Base-by-base conservation (phyloP, 2,888 invertebrate species). In the Amphipyra berbera region DNA sequence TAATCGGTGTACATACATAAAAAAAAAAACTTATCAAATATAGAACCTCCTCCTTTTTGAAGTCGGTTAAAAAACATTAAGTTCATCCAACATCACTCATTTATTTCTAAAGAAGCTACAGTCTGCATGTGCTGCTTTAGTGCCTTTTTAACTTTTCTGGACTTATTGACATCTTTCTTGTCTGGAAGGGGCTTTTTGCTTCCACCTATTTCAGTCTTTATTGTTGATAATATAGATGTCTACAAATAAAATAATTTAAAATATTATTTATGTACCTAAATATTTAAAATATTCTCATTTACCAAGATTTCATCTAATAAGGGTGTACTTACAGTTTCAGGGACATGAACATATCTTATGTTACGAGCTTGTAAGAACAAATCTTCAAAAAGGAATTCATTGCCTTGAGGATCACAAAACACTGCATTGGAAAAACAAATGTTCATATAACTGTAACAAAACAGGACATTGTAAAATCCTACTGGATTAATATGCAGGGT, bases 291-390 rank as follows among this genome's bases (percentile, higher is more conserved):
- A 14, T 40, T 14, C 13, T 30, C 6, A 30, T 30, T 30, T 30
- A 30, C 30, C 7, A 4, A 30, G 4, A 30, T 30, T 30, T 6
- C 6, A 42, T 35, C 33, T 6, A 4, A 35, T 46, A 33, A 3
- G 8, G 7, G 12, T 6, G 65, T 57, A 90, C 94, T 92, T 82
- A 94, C 95, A 70, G 82, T 84, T 84, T 95, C 93, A 37, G 97
- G 97, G 70, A 97, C 94, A 81, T 97, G 97, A 8, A 97, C 95
- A 84, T 96, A 96, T 84, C 97, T 95, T 61, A 97, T 96, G 79
- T 96, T 96, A 73, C 97, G 95, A 21, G 95, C 94, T 58, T 95
- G 96, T 21, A 97, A 84, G 87, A 96, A 97, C 72, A 97, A 95
- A 76, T 95, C 91, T 41, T 96, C 95, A 88, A 96, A 97, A n/a